Evolutionary conservation across 2,888 invertebrate genomes (phyloP), one percentile per base, ranked within the genome.

Genomic region (Exocentrus adspersus): DNA sequence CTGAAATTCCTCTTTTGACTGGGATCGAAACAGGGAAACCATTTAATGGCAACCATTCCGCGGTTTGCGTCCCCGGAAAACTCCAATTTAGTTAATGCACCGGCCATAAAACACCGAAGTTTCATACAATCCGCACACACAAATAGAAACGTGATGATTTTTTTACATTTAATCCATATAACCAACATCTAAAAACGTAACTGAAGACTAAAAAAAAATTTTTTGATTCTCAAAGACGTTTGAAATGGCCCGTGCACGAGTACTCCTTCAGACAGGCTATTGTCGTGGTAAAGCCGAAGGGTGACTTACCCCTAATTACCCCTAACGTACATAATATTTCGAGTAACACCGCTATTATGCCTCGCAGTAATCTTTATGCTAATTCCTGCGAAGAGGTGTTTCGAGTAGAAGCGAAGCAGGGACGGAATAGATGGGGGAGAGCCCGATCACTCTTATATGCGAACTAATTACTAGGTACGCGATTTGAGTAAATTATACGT

Each of bases 351-450:
- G 32, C 50, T 48, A 59, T 50, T 59, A 59, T 59, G 48, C 37
- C 16, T 37, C 50, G 37, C 32, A 59, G 41, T 59, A 50, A 59
- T 59, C 57, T 57, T 57, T 57, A 57, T 57, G 57, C 57, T 57
- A 57, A 57, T 57, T 57, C 21, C 14, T 1, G 32, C 9, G 16
- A n/a, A 57, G 42, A 57, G 28, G 19, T 16, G 57, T 17, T 6
- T 21, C 50, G n/a, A 16, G 51, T 19, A 12, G 17, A 17, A 16
- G 30, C 19, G 30, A 51, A 51, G 24, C 51, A 7, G 51, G 32
- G 51, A 51, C n/a, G 30, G 19, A 51, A 51, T 17, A n/a, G 50
- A 50, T 51, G 17, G 51, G 32, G 16, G 51, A 19, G 17, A 51
- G 30, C 19, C 16, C 28, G 28, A 48, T 16, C 14, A n/a, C n/a